Conservation (phyloP, 2,113 vertebrate species). For the Hystrix cristata region DNA sequence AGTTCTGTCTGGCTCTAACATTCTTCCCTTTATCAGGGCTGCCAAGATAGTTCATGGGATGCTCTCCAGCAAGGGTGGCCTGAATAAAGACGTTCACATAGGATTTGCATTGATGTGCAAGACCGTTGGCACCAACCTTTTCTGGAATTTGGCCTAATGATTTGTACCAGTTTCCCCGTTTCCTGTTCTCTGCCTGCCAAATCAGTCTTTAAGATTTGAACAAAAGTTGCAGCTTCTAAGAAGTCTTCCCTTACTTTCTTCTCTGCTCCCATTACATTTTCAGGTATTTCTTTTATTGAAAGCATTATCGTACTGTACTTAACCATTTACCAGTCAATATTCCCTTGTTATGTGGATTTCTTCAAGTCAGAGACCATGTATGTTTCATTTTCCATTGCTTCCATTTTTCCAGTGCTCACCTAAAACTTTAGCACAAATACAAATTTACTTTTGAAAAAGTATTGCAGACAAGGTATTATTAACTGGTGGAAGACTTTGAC, state of each 20-base stretch:
- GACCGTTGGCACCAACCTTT: not conserved
- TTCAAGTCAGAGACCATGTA: not conserved
- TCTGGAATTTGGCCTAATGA: not conserved
- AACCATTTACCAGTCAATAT: not conserved
- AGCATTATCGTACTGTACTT: not conserved
- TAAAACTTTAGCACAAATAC: not conserved
- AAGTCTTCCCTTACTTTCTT: not conserved
- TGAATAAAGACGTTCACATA: not conserved
- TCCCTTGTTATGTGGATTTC: not conserved
- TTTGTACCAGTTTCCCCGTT: not conserved
- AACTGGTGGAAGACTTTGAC: not conserved
- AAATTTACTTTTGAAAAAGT: conserved; percentile 34
- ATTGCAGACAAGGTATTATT: not conserved
- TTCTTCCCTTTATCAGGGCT: not conserved
- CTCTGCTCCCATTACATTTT: not conserved
- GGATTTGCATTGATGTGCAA: not conserved
- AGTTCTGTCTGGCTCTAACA: not conserved
- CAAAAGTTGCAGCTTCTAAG: not conserved
- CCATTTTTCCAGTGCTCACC: not conserved
- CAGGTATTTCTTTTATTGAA: not conserved
- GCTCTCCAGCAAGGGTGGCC: not conserved
- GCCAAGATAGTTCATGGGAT: not conserved
- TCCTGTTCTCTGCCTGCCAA: not conserved
- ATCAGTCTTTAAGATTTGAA: not conserved
- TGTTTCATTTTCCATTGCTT: not conserved